Evolutionary conservation across 2,113 vertebrate species (phyloP).

Genomic region (Trematomus loennbergii): DNA sequence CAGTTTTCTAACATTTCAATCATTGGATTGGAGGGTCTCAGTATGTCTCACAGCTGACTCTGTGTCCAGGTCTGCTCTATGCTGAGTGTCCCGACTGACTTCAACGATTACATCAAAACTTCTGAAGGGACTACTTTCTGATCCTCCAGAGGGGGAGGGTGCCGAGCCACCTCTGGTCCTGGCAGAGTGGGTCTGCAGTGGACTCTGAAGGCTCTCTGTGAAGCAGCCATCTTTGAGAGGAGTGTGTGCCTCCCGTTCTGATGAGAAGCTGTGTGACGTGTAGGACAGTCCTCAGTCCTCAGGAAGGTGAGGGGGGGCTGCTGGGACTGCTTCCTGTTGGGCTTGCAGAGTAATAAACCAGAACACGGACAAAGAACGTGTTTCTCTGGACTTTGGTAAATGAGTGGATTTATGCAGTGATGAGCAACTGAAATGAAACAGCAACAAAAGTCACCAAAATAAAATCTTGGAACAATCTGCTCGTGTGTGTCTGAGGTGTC

Average conservation of each 20-base stretch:
- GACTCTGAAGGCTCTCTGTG: background rate
- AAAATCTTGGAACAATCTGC: background rate
- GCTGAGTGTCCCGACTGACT: slow-evolving; percentile 75
- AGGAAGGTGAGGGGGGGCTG: background rate
- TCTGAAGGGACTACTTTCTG: slow-evolving; percentile 78
- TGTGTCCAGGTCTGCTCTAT: slow-evolving; percentile 76
- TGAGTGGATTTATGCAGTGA: background rate
- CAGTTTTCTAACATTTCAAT: too few relatives aligned
- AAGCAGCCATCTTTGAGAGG: background rate
- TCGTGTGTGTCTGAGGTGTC: background rate
- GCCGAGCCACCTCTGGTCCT: background rate
- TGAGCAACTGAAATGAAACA: background rate
- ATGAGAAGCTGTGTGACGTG: too few relatives aligned
- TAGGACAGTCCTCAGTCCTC: background rate
- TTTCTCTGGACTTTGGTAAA: background rate
- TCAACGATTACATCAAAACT: slow-evolving; percentile 70
- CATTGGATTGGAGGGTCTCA: too few relatives aligned
- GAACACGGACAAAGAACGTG: background rate
- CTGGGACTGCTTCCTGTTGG: background rate
- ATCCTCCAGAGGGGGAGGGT: background rate
- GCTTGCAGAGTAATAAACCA: background rate
- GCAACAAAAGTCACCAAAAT: background rate
- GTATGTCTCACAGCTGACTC: background rate
- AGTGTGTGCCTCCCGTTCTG: background rate
- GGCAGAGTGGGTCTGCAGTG: slow-evolving; percentile 8